phyloP scores from a whole-genome alignment of 1,140 invertebrate species.

The Drosophila ogumai region DNA sequence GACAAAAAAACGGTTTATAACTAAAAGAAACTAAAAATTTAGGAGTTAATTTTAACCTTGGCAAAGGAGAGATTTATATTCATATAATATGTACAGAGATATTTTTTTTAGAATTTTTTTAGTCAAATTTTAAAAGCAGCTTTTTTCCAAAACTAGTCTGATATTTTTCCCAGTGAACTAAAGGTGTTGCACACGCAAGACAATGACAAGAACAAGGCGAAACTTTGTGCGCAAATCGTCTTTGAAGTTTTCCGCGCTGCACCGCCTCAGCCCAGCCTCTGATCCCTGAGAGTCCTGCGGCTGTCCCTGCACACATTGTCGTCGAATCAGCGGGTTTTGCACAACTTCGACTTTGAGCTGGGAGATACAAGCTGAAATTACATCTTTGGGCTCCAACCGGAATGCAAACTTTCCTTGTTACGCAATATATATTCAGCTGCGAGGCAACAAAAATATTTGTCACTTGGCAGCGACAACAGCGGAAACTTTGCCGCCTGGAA shows the following conservation, averaged over 20 bases:
- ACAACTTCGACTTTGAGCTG: constrained; percentile 20
- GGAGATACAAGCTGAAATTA: constrained; percentile 55
- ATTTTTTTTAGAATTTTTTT: no score
- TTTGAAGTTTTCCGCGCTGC: constrained; percentile 17
- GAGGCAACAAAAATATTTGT: constrained; percentile 65
- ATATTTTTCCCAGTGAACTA: neutral
- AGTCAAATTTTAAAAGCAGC: no score
- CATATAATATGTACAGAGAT: no score
- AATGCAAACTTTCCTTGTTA: constrained; percentile 63
- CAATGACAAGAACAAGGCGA: neutral
- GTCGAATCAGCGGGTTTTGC: constrained; percentile 49
- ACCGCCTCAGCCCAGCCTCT: neutral
- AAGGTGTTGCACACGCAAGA: constrained; percentile 13
- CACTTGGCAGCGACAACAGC: constrained; percentile 40
- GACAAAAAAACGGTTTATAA: neutral
- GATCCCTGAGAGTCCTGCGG: constrained; percentile 19
- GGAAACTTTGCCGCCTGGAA: constrained; percentile 13
- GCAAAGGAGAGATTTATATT: neutral
- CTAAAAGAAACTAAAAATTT: neutral
- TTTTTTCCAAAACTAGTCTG: neutral
- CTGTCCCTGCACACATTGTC: constrained; percentile 37
- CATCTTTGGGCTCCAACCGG: constrained; percentile 6
- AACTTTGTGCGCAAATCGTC: constrained; percentile 30
- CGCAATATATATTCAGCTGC: constrained; percentile 59
- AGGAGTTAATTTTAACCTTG: neutral